A percentile compares a stretch with the other conserved stretches of the same genome.
Evolutionary conservation across 2,888 invertebrate genomes (phyloP).

Genomic region (Xestobium rufovillosum): DNA sequence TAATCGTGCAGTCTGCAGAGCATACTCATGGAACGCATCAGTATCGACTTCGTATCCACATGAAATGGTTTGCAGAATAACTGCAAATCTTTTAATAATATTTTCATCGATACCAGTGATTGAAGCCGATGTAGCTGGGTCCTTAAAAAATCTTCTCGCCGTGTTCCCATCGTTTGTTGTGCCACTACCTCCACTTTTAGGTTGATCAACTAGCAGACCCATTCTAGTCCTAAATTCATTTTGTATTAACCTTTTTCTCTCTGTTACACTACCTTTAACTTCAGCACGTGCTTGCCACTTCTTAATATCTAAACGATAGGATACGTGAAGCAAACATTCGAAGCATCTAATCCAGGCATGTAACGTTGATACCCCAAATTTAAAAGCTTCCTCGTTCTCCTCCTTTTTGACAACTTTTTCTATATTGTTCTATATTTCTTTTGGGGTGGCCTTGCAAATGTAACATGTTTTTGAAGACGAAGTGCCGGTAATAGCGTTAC

Average conservation of each 20-base stretch:
- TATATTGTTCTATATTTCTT: slow-evolving; percentile 12
- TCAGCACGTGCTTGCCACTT: too few species aligned
- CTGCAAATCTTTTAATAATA: slow-evolving; percentile 5
- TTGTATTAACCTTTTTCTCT: slow-evolving; percentile 25
- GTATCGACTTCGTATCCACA: slow-evolving; percentile 12
- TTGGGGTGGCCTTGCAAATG: slow-evolving; percentile 19
- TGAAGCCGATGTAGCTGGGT: slow-evolving; percentile 18
- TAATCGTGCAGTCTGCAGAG: slow-evolving; percentile 18
- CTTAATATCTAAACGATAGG: too few species aligned
- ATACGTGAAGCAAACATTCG: too few species aligned
- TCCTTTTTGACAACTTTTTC: too few species aligned
- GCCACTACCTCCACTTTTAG: slow-evolving; percentile 21
- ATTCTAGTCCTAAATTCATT: too few species aligned
- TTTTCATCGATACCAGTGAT: slow-evolving; percentile 9
- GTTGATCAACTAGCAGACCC: too few species aligned
- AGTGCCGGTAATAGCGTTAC: slow-evolving; percentile 21
- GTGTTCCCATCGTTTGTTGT: slow-evolving; percentile 20
- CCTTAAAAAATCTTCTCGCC: slow-evolving; percentile 22
- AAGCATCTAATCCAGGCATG: too few species aligned
- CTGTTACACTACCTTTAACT: too few species aligned
- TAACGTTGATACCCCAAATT: not conserved
- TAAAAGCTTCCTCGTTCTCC: too few species aligned
- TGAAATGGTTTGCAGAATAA: slow-evolving; percentile 13
- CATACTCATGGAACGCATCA: slow-evolving; percentile 12
- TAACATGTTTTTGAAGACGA: slow-evolving; percentile 19